Percentiles rank a stretch among this genome's conserved stretches.
phyloP scores from a whole-genome alignment of 2,113 vertebrate species.

The Coturnix japonica region DNA sequence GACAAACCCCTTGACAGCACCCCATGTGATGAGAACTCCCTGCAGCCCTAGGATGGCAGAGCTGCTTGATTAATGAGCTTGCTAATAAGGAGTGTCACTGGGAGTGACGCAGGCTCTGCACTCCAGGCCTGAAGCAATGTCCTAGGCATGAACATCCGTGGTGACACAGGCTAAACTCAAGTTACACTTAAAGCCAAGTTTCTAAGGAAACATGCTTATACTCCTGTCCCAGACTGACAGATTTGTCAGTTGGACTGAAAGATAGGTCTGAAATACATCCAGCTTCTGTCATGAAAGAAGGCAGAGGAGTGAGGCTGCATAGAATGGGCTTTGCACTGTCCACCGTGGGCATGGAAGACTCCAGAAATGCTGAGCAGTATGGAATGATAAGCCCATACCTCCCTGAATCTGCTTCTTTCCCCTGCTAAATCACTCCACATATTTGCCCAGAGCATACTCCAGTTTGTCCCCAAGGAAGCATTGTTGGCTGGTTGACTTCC shows the following conservation, averaged over 20 bases:
- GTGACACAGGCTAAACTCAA: neutral
- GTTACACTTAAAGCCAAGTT: neutral
- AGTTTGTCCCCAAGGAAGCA: neutral
- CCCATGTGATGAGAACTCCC: neutral
- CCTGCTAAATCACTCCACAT: neutral
- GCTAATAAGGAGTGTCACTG: neutral
- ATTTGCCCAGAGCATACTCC: neutral
- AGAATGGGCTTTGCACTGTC: neutral
- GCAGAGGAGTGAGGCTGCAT: neutral
- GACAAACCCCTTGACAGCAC: neutral
- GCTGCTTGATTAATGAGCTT: neutral
- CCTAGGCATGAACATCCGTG: neutral
- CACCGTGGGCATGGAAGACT: fast-evolving
- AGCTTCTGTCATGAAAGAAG: neutral
- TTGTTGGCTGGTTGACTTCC: neutral
- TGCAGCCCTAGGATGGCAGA: neutral
- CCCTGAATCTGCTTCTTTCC: neutral
- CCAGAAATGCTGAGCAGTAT: neutral
- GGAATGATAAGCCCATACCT: fast-evolving
- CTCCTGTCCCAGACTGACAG: neutral
- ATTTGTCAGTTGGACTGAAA: neutral
- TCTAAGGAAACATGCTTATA: neutral
- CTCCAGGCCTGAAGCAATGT: neutral
- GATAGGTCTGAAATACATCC: neutral
- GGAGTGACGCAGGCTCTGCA: neutral